Percentiles rank a stretch among this genome's conserved stretches.
Evolutionary conservation across 2,888 invertebrate genomes (phyloP).

Genomic region (Leistus spinibarbis): DNA sequence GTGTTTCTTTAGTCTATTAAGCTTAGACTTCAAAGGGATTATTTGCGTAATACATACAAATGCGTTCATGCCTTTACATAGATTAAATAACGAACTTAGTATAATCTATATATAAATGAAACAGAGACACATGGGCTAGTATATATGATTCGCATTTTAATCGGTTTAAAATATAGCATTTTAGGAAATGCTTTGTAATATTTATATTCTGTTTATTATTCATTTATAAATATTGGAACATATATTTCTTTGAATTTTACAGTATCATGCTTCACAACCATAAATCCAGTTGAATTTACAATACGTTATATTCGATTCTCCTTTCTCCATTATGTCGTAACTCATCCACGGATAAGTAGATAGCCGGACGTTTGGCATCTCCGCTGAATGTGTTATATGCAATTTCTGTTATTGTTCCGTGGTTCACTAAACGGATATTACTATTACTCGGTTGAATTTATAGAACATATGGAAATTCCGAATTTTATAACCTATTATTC

Average conservation of each 20-base stretch:
- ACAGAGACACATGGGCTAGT: too few species aligned
- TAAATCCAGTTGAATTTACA: neutral
- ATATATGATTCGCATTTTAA: too few species aligned
- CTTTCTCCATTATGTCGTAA: neutral
- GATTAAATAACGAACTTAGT: too few species aligned
- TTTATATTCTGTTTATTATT: too few species aligned
- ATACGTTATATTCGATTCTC: neutral
- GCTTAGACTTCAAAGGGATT: too few species aligned
- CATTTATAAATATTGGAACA: too few species aligned
- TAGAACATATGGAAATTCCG: conserved; percentile 1
- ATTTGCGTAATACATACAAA: too few species aligned
- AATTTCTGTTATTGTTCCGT: neutral
- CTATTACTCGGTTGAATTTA: neutral
- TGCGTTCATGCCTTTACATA: too few species aligned
- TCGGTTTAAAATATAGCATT: too few species aligned
- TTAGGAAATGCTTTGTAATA: too few species aligned
- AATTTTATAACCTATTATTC: neutral
- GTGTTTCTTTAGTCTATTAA: too few species aligned
- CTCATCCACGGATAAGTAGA: neutral
- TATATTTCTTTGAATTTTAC: neutral
- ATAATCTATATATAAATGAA: too few species aligned
- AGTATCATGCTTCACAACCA: neutral
- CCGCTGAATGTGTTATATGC: neutral
- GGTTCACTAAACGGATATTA: neutral
- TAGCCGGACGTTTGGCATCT: neutral